phyloP scores from a whole-genome alignment of 2,797 vertebrate species.

The Siniperca scherzeri region DNA sequence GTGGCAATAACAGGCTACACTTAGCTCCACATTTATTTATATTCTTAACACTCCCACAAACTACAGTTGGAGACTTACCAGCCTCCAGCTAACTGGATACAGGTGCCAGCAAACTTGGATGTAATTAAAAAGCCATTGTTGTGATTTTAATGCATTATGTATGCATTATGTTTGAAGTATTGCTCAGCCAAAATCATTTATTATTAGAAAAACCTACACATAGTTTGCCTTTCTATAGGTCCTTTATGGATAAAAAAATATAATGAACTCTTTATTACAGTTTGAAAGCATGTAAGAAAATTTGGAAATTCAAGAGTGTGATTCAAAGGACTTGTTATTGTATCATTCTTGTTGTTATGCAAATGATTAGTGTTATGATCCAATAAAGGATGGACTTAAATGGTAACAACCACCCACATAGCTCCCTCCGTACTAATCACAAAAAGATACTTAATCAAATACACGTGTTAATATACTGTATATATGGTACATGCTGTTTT shows the following conservation, averaged over 20 bases:
- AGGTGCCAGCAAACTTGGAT: constrained; percentile 63
- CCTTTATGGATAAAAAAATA: background rate
- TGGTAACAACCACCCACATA: constrained; percentile 39
- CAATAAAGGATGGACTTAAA: constrained; percentile 33
- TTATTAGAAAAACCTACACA: background rate
- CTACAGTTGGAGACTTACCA: constrained; percentile 70
- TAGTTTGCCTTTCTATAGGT: background rate
- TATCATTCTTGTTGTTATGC: constrained; percentile 28
- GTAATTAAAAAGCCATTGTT: constrained; percentile 37
- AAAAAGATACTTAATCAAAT: constrained; percentile 23
- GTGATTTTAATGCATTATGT: constrained; percentile 19
- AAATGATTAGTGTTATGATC: constrained; percentile 28
- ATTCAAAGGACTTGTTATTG: constrained; percentile 30
- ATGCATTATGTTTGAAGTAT: constrained; percentile 13
- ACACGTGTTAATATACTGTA: background rate
- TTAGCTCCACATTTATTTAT: constrained; percentile 76
- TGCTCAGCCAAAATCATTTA: background rate
- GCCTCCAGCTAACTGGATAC: constrained; percentile 41
- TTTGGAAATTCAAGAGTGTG: background rate
- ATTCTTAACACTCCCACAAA: constrained; percentile 79
- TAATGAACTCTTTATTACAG: background rate
- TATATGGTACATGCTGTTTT: constrained; percentile 10
- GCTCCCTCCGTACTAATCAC: background rate
- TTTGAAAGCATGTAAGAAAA: constrained; percentile 5
- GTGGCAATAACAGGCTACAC: constrained; percentile 66